These are phyloP conservation scores for Chydorus sphaericus DNA, from an alignment of 2,888 invertebrate genomes.

Conservation along the genomic window DNA sequence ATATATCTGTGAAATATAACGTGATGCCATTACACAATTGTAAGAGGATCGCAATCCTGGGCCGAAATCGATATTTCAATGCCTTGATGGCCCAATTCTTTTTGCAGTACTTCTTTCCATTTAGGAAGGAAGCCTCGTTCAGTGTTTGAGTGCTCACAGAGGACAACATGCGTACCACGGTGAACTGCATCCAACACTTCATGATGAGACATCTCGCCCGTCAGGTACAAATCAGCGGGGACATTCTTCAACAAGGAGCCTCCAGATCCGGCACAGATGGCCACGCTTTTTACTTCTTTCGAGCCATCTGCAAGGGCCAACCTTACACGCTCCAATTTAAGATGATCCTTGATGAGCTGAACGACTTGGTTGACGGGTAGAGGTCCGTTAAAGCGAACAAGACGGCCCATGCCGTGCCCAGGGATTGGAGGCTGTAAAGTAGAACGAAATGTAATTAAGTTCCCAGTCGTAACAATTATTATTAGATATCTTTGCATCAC, in stretches of 20 bases:
- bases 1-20: background rate
- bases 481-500: background rate
- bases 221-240: conserved; percentile 64
- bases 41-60: conserved; percentile 60
- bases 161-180: conserved; percentile 58
- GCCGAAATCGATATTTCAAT: conserved; percentile 52
- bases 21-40: conserved; percentile 38
- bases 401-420: conserved; percentile 41
- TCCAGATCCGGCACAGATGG: conserved; percentile 84
- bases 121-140: conserved; percentile 68
- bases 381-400: conserved; percentile 35
- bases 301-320: conserved; percentile 42
- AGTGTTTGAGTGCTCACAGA: conserved; percentile 86
- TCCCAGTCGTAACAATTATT: no score
- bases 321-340: conserved; percentile 51
- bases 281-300: conserved; percentile 44
- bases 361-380: conserved; percentile 46
- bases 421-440: conserved; percentile 25
- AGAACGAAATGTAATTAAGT: background rate
- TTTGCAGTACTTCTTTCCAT: conserved; percentile 34
- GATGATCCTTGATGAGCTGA: conserved; percentile 48
- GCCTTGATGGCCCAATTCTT: conserved; percentile 31
- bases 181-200: conserved; percentile 76
- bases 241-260: conserved; percentile 54
- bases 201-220: conserved; percentile 89